phyloP scores from a whole-genome alignment of 2,797 vertebrate genomes.

The Pogoniulus pusillus region DNA sequence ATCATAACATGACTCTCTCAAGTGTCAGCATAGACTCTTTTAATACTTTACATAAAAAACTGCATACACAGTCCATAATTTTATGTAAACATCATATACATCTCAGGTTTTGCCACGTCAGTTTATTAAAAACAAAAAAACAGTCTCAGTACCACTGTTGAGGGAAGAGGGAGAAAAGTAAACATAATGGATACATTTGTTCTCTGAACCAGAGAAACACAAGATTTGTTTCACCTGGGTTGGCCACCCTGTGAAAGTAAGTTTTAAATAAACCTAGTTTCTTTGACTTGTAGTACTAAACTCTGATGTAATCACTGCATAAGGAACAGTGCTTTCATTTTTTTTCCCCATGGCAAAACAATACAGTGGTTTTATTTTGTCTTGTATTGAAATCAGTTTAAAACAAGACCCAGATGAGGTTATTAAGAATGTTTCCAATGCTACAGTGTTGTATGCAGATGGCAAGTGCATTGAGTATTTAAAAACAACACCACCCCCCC shows the following conservation, averaged over 20 bases:
- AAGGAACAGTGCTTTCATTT: conserved; percentile 41
- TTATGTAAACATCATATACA: conserved; percentile 82
- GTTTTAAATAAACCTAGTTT: conserved; percentile 63
- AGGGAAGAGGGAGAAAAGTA: conserved; percentile 51
- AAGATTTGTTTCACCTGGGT: conserved; percentile 67
- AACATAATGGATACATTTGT: conserved; percentile 34
- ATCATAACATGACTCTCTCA: conserved; percentile 41
- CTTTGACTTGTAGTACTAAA: conserved; percentile 47
- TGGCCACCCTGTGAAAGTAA: conserved; percentile 51
- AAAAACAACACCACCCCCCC: neutral
- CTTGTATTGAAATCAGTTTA: conserved; percentile 41
- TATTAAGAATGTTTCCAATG: conserved; percentile 62
- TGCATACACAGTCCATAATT: conserved; percentile 82
- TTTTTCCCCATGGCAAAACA: conserved; percentile 53
- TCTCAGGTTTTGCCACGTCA: conserved; percentile 76
- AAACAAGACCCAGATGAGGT: conserved; percentile 65
- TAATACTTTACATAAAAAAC: conserved; percentile 83
- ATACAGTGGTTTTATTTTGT: conserved; percentile 64
- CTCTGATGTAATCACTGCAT: neutral
- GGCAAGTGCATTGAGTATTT: conserved; percentile 70
- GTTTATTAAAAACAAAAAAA: conserved; percentile 75
- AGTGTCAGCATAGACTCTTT: conserved; percentile 77
- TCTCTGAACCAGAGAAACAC: conserved; percentile 74
- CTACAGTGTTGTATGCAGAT: conserved; percentile 72
- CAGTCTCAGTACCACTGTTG: conserved; percentile 79